These are phyloP conservation scores for Bambusicola thoracicus DNA, from an alignment of 2,113 vertebrate genomes.

Conservation along the genomic window DNA sequence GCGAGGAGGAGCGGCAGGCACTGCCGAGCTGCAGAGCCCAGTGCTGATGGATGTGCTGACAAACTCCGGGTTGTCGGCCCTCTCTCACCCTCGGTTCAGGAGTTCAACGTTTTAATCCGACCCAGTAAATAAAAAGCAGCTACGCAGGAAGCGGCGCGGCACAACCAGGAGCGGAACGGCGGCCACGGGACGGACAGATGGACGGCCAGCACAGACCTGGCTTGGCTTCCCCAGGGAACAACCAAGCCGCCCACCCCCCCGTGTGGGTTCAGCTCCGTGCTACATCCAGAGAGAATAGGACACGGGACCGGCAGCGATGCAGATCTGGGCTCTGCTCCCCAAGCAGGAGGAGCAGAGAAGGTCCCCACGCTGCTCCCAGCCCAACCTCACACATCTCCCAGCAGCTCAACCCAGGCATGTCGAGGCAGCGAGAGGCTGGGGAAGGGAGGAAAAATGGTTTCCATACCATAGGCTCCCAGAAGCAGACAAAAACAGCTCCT, in stretches of 20 bases:
- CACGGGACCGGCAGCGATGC: background rate
- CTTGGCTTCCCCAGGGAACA: background rate
- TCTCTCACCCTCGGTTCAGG: background rate
- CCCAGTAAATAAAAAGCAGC: background rate
- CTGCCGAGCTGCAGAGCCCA: background rate
- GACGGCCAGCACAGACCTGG: background rate
- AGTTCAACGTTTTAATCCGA: conserved; percentile 37
- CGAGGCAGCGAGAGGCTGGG: background rate
- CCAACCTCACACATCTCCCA: background rate
- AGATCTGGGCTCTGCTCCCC: background rate
- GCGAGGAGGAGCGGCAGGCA: background rate
- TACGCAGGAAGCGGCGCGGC: rapidly evolving
- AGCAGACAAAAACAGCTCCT: conserved; percentile 59
- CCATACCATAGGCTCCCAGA: background rate
- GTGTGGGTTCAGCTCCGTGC: background rate
- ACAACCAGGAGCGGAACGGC: background rate
- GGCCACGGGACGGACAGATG: background rate
- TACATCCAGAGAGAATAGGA: background rate
- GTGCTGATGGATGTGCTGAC: background rate
- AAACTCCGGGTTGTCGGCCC: background rate
- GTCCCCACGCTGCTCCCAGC: background rate
- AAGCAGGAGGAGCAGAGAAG: rapidly evolving
- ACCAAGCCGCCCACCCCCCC: background rate
- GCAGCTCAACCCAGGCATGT: background rate
- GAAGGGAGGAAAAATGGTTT: conserved; percentile 44